phyloP scores from a whole-genome alignment of 2,797 vertebrate genomes.

The Spea hammondii region DNA sequence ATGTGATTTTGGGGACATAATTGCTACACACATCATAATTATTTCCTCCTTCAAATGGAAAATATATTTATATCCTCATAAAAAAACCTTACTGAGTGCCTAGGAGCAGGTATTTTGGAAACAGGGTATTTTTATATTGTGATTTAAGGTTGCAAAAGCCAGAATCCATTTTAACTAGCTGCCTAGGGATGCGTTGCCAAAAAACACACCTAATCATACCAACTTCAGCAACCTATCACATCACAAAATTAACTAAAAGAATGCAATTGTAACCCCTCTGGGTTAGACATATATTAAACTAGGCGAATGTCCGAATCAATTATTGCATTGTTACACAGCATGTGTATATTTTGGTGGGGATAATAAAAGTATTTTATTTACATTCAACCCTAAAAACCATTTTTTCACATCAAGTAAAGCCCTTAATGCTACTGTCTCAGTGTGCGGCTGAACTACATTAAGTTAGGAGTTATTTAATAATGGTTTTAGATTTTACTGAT shows the following conservation, averaged over 20 bases:
- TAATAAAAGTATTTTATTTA: conserved; percentile 14
- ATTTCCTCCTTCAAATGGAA: conserved; percentile 42
- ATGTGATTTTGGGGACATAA: conserved; percentile 21
- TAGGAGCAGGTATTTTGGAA: conserved; percentile 36
- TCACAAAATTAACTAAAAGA: conserved; percentile 52
- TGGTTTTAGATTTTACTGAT: conserved; percentile 9
- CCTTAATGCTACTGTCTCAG: background rate
- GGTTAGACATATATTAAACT: conserved; percentile 28
- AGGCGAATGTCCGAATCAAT: conserved; percentile 31
- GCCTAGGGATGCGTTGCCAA: conserved; percentile 10
- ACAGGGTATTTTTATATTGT: conserved; percentile 43
- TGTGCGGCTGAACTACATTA: conserved; percentile 1
- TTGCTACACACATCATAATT: conserved; percentile 28
- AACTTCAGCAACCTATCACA: conserved; percentile 45
- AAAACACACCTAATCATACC: conserved; percentile 20
- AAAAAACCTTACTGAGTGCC: conserved; percentile 36
- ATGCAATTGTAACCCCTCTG: conserved; percentile 37
- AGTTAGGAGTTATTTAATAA: conserved; percentile 17
- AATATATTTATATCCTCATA: conserved; percentile 37
- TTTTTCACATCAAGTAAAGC: background rate
- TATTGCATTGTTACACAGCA: conserved; percentile 38
- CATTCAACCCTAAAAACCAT: background rate
- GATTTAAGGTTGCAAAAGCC: conserved; percentile 33
- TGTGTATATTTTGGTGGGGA: conserved; percentile 18
- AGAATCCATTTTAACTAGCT: conserved; percentile 41